These are phyloP conservation scores for Paguma larvata DNA, from an alignment of 2,797 vertebrate genomes.

Conservation along the genomic window DNA sequence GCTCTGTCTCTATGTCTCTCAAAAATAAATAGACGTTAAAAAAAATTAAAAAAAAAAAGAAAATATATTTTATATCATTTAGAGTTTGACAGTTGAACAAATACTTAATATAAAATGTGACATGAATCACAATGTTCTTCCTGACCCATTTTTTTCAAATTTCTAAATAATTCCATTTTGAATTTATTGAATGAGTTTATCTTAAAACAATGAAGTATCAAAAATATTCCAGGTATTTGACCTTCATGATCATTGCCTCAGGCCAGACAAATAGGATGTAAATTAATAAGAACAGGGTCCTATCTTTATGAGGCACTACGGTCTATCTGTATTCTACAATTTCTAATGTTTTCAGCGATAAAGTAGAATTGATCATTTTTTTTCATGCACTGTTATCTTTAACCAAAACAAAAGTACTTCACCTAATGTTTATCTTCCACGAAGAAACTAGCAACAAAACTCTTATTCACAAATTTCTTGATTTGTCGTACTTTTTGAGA, in stretches of 20 bases:
- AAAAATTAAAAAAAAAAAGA: too few relatives aligned
- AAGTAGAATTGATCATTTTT: background rate
- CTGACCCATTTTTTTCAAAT: background rate
- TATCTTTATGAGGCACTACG: background rate
- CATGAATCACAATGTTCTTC: background rate
- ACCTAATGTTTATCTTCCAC: background rate
- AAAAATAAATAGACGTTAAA: too few relatives aligned
- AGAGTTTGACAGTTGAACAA: background rate
- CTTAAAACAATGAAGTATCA: constrained; percentile 24
- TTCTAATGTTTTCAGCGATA: background rate
- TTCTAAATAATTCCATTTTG: constrained; percentile 2
- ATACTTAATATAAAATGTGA: background rate
- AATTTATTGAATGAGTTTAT: background rate
- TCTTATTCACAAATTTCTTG: background rate
- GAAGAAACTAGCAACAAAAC: constrained; percentile 22
- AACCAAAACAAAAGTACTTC: constrained; percentile 25
- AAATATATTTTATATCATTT: background rate
- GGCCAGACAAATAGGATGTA: background rate
- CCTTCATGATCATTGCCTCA: background rate
- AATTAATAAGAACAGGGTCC: background rate
- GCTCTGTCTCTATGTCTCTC: too few relatives aligned
- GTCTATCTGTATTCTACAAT: background rate
- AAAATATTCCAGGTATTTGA: background rate
- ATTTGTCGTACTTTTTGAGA: background rate
- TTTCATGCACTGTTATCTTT: background rate